Evolutionary conservation across 2,888 invertebrate genomes (phyloP), one percentile per base, ranked within the genome.

Genomic region (Adela reaumurella): DNA sequence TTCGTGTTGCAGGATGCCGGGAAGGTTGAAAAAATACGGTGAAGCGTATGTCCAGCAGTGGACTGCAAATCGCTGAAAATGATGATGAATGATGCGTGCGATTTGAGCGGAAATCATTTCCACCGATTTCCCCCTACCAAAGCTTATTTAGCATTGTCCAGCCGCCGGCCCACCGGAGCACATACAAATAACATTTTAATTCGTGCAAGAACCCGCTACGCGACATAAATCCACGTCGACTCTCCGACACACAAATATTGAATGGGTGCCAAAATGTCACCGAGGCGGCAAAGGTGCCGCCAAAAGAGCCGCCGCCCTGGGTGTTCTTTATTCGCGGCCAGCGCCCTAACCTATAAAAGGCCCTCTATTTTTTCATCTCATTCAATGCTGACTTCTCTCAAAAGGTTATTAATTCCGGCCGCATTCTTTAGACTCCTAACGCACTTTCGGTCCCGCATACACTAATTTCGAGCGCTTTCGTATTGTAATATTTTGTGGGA

Each of bases 311-410:
- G 76, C 74, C 77, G 53, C 70, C 51, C 67, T 78, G 78, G 78
- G 78, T 77, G 78, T 74, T 77, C 74, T 65, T 68, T 68, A 67
- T 65, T 62, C 68, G 62, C 59, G 59, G 59, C 48, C 43, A 45
- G 45, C 18, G 19, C 46, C 45, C 66, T 67, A 68, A 65, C 62
- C 65, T 66, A 74, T 74, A 45, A 45, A 35, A 35, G 35, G 35
- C 71, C 74, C 77, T 67, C 67, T 57, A 73, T 74, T 77, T 78
- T 77, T 78, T 78, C 72, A 67, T 70, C 69, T 74, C 76, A 74
- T 78, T 77, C 77, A 77, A 77, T 78, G 77, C 76, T 76, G 77
- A 77, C 77, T 78, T 74, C 74, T 77, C 71, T 74, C 76, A 74
- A 77, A 74, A 74, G 71, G 74, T 72, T 76, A 77, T 77, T 77